Evolutionary conservation across 2,888 invertebrate species (phyloP).

Genomic region (Molanna angustata): DNA sequence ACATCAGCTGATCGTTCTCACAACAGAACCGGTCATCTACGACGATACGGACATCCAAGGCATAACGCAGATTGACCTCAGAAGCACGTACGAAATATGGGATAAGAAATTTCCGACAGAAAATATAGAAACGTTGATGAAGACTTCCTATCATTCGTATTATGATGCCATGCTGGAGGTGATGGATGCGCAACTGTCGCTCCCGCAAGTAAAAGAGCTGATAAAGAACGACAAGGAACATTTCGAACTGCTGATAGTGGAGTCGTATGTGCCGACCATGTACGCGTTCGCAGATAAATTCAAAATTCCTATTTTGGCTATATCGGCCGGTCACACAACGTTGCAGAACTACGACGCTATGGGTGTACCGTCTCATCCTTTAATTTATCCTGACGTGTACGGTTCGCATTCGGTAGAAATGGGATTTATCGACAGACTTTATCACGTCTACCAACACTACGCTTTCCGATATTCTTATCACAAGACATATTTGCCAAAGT

Average conservation of each 20-base stretch:
- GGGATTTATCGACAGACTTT: conserved; percentile 8
- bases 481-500: conserved; percentile 15
- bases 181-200: conserved; percentile 31
- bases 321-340: conserved; percentile 21
- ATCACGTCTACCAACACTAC: conserved; percentile 11
- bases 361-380: conserved; percentile 33
- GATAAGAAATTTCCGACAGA: conserved; percentile 22
- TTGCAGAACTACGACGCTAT: conserved; percentile 15
- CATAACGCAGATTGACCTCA: conserved; percentile 42
- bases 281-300: conserved; percentile 35
- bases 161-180: conserved; percentile 25
- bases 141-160: neutral
- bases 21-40: conserved; percentile 9
- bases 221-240: conserved; percentile 17
- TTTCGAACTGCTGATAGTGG: conserved; percentile 37
- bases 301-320: conserved; percentile 35
- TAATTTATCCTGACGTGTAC: conserved; percentile 24
- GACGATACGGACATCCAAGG: conserved; percentile 34
- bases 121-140: neutral
- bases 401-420: conserved; percentile 34
- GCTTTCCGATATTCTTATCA: conserved; percentile 1
- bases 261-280: conserved; percentile 31
- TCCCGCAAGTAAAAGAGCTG: conserved; percentile 23
- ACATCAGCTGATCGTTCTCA: conserved; percentile 7
- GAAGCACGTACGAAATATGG: conserved; percentile 37